Evolutionary conservation across 2,113 vertebrate species (phyloP).

Genomic region (Recurvirostra avosetta): DNA sequence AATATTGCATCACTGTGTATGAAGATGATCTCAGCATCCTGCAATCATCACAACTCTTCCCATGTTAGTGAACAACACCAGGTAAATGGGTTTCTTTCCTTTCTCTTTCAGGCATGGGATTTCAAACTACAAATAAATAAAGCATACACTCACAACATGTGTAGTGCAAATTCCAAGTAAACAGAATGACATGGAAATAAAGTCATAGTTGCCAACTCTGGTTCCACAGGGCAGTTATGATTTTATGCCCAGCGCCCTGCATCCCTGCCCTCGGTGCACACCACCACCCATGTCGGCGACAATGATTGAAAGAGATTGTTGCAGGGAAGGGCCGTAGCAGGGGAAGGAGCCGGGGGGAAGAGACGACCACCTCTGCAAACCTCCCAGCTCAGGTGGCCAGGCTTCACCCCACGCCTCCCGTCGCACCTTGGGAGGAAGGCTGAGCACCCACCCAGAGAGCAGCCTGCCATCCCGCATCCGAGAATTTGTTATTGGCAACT

Average conservation of each 20-base stretch:
- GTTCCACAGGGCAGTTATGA: not conserved
- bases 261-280: not conserved
- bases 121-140: slow-evolving; percentile 76
- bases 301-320: slow-evolving; percentile 27
- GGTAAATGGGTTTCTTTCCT: slow-evolving; percentile 4
- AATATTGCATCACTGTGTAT: slow-evolving; percentile 69
- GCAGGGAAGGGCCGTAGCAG: not conserved
- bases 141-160: slow-evolving; percentile 68
- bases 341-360: not conserved
- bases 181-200: slow-evolving; percentile 74
- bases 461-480: not conserved
- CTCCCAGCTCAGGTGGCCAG: not conserved
- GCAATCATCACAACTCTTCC: slow-evolving; percentile 56
- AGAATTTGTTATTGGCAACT: slow-evolving; percentile 63
- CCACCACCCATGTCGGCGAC: not conserved
- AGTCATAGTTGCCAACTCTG: slow-evolving; percentile 45
- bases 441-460: not conserved
- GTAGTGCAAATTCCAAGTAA: slow-evolving; percentile 77
- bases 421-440: not conserved
- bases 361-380: not conserved
- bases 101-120: slow-evolving; percentile 56
- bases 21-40: slow-evolving; percentile 69
- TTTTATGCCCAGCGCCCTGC: not conserved
- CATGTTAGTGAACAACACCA: slow-evolving; percentile 58
- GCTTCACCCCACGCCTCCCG: not conserved